Evolutionary conservation across 2,888 invertebrate genomes (phyloP).

Genomic region (Schizotus pectinicornis): DNA sequence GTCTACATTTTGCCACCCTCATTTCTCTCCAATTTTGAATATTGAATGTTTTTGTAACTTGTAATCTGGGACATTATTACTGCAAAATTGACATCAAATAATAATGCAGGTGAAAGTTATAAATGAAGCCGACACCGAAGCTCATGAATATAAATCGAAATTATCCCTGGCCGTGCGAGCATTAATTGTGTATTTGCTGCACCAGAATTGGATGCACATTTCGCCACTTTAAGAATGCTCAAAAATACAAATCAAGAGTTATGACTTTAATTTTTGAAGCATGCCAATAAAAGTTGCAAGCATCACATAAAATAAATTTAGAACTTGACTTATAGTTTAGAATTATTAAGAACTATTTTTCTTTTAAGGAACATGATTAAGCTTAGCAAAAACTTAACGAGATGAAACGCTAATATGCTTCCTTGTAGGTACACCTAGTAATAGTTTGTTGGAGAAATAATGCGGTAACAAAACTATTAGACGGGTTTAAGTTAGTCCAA

Average conservation of each 20-base stretch:
- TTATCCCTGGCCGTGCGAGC: not conserved
- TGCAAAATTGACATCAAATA: not conserved
- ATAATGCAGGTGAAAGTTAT: not conserved
- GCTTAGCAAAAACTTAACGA: too few relatives aligned
- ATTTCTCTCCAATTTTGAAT: too few relatives aligned
- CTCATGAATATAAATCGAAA: constrained; percentile 10
- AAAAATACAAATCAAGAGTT: not conserved
- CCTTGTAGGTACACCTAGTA: too few relatives aligned
- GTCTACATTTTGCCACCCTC: too few relatives aligned
- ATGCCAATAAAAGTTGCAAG: too few relatives aligned
- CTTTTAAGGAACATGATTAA: too few relatives aligned
- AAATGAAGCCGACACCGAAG: not conserved
- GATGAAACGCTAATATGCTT: too few relatives aligned
- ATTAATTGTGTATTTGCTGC: constrained; percentile 2
- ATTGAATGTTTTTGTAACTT: not conserved
- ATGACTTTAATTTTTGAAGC: not conserved
- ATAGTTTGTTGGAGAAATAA: not conserved
- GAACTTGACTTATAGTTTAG: too few relatives aligned
- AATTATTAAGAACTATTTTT: too few relatives aligned
- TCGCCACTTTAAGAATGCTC: not conserved
- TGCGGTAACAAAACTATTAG: too few relatives aligned
- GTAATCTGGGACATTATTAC: not conserved
- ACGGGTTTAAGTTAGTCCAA: too few relatives aligned
- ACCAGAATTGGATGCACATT: not conserved
- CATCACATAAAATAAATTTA: too few relatives aligned